Percentiles rank a stretch among this genome's conserved stretches.
These are phyloP conservation scores for Xenops minutus DNA, from an alignment of 2,797 vertebrate genomes.

Conservation along the genomic window DNA sequence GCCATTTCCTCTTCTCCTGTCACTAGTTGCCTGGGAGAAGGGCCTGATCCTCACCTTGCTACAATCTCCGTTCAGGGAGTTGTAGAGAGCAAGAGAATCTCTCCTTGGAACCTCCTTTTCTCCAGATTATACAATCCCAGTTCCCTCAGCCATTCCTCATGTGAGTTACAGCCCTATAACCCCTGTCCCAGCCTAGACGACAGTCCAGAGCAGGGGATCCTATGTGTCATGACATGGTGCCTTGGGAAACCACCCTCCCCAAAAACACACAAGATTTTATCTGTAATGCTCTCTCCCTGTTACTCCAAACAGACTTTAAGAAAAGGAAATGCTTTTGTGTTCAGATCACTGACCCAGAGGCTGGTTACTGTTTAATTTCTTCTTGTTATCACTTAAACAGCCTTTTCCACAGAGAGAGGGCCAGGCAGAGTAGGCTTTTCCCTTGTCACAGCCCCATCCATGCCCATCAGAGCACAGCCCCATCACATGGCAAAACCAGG, in stretches of 20 bases:
- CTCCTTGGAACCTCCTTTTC: not conserved
- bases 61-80: not conserved
- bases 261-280: not conserved
- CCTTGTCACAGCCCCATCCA: not conserved
- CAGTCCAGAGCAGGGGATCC: not conserved
- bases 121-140: not conserved
- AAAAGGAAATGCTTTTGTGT: not conserved
- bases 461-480: accelerated
- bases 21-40: not conserved
- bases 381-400: not conserved
- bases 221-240: accelerated
- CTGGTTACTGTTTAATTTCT: constrained; percentile 11
- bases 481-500: not conserved
- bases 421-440: not conserved
- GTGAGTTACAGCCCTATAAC: not conserved
- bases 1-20: not conserved
- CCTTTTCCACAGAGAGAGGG: not conserved
- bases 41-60: not conserved
- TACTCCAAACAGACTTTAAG: not conserved
- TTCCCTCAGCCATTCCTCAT: not conserved
- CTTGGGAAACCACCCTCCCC: not conserved
- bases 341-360: not conserved
- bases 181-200: not conserved
- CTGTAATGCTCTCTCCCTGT: not conserved
- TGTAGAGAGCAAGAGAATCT: not conserved